Base-by-base conservation (phyloP, 2,113 vertebrate genomes). In the Labrus mixtus region DNA sequence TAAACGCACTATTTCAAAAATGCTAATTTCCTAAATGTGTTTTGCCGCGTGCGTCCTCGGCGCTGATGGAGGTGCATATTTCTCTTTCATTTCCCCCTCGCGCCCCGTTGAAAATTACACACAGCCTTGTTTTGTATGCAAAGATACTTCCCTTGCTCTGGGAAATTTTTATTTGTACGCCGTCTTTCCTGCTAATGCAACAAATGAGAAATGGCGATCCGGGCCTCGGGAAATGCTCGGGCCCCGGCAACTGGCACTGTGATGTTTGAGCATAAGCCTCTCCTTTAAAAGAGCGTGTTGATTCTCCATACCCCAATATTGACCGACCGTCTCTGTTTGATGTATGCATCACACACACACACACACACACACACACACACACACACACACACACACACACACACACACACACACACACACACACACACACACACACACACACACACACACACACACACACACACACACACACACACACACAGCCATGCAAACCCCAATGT, bases 301-400 rank as follows among this genome's bases (percentile, higher is more conserved):
- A 95, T 96, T 97, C 95, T 96, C 95, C 94, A 95, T 96, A 95
- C 94, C 92, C 94, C 88, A 91, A 94, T 96, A 97, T 97, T 97
- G 96, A 98, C 97, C 95, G 95, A 95, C 94, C 94, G 95, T 95
- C 96, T 91, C 90, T 83, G 94, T 96, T 97, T 97, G 97, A 98
- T 97, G 96, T 96, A 96, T 96, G 95, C 94, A 93, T 29, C 59
- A 53, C 57, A 65, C 2, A 68, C 55, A 59, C 45, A 75, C 77
- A 64, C 62, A 48, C 60, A 63, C 1, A 70, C 53, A 62, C 56
- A 78, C 78, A 59, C 78, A 73, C 73, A 23, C 57, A 65, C 2
- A 68, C 55, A 59, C 45, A 75, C 77, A 64, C 62, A 48, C 60
- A 63, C 1, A 70, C 59, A 53, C 57, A 65, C 2, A 68, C 55